Base-by-base conservation (phyloP, 2,113 vertebrate genomes). In the Arothron firmamentum region DNA sequence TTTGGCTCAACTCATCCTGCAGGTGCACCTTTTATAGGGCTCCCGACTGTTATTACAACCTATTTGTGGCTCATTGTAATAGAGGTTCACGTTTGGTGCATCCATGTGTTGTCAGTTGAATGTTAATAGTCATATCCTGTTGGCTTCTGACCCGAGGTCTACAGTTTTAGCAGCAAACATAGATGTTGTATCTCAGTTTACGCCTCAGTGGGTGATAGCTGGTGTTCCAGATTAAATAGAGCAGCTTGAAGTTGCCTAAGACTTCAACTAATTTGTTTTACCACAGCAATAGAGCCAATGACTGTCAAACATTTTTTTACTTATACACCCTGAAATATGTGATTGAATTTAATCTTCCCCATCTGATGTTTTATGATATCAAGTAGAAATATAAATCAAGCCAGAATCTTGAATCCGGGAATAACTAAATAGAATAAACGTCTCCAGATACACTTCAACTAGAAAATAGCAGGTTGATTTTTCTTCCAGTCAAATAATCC, bases 81-180 rank as follows among this genome's bases (percentile, higher is more conserved):
- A 6, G 17, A 52, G 41, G 56, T 65, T 77, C 46, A 47, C 38
- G 46, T 6, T 14, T 21, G 42, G 21, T 41, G 50, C 48, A 65
- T 54, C 62, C 57, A 48, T 28, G 1, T 73, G 67, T 56, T 67
- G 61, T 45, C 62, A 52, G 50, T 49, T 51, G 5, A 49, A 10
- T 69, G 67, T 67, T 69, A n/a, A 38, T 62, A 77, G 65, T 56
- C 68, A 63, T 61, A 59, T 76, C 73, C 70, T 81, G 67, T 64
- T 65, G 18, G 25, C n/a, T 59, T 31, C 52, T 64, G 72, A 70
- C 47, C 20, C 2, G 4, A 59, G 50, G 23, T 49, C 46, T 60
- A 48, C 58, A 17, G 59, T 64, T 73, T 43, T 19, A 55, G 25
- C 17, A 61, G 54, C 21, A 16, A 61, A 56, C 21, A 13, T 31